A percentile compares a stretch with the other conserved stretches of the same genome.
phyloP scores from a whole-genome alignment of 2,888 invertebrate species.

The Chironomus riparius region DNA sequence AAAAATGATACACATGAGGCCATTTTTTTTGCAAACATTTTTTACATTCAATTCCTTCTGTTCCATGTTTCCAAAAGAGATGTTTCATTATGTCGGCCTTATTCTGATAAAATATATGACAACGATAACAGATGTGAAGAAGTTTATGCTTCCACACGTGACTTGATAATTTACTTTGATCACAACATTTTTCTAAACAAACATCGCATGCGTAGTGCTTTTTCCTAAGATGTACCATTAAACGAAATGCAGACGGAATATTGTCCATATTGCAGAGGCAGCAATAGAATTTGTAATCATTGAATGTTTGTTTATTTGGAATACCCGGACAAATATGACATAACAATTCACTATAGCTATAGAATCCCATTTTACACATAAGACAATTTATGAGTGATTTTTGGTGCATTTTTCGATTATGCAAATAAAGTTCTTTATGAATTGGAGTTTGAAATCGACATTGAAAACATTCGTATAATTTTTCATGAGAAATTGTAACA shows the following conservation, averaged over 20 bases:
- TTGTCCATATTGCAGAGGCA: conserved; percentile 69
- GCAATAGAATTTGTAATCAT: conserved; percentile 65
- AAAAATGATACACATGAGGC: conserved; percentile 88
- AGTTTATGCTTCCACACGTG: conserved; percentile 88
- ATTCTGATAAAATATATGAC: conserved; percentile 79
- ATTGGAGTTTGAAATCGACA: conserved; percentile 68
- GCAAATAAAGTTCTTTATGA: conserved; percentile 77
- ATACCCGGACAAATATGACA: conserved; percentile 79
- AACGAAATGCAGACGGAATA: conserved; percentile 75
- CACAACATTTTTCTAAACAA: conserved; percentile 71
- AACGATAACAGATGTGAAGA: conserved; percentile 77
- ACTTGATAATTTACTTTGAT: conserved; percentile 65
- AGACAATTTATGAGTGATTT: conserved; percentile 72
- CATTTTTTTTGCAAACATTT: conserved; percentile 81
- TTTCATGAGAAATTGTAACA: conserved; percentile 59
- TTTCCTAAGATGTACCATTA: conserved; percentile 81
- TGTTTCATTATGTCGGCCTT: conserved; percentile 83
- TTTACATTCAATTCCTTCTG: conserved; percentile 77
- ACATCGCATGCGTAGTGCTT: conserved; percentile 80
- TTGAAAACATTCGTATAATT: conserved; percentile 76
- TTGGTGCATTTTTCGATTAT: conserved; percentile 79
- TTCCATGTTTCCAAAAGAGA: conserved; percentile 87
- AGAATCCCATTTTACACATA: conserved; percentile 82
- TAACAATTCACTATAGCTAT: conserved; percentile 75
- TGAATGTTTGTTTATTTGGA: conserved; percentile 41